These are phyloP conservation scores for Danionella cerebrum DNA, from an alignment of 2,113 vertebrate species.

Conservation along the genomic window DNA sequence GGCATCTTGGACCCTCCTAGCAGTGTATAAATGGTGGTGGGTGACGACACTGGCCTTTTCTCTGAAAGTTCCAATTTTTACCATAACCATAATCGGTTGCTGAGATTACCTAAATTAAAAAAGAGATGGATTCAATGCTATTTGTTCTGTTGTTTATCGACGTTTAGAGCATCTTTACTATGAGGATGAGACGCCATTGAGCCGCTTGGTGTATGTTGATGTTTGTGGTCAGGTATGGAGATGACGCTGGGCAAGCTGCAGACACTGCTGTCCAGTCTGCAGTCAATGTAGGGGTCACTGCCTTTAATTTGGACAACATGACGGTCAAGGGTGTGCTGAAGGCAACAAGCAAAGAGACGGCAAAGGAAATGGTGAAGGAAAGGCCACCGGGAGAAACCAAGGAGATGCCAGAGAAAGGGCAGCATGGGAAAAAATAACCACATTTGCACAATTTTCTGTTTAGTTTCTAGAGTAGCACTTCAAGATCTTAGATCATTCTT, in stretches of 20 bases:
- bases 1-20: slow-evolving; percentile 51
- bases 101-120: slow-evolving; percentile 12
- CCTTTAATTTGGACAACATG: slow-evolving; percentile 79
- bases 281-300: slow-evolving; percentile 75
- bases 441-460: neutral
- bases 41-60: slow-evolving; percentile 14
- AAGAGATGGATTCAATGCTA: neutral
- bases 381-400: slow-evolving; percentile 54
- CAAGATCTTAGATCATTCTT: too few relatives aligned
- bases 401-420: neutral
- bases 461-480: neutral
- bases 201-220: slow-evolving; percentile 2
- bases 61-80: too few relatives aligned
- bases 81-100: neutral
- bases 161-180: too few relatives aligned
- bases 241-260: slow-evolving; percentile 74
- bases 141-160: too few relatives aligned
- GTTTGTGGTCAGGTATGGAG: slow-evolving; percentile 73
- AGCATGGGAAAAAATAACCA: slow-evolving; percentile 26
- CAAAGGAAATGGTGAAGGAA: slow-evolving; percentile 51
- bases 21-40: slow-evolving; percentile 47
- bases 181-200: too few relatives aligned
- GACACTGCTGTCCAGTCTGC: slow-evolving; percentile 74
- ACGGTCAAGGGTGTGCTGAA: slow-evolving; percentile 77
- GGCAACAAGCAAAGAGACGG: slow-evolving; percentile 67